Evolutionary conservation across 2,113 vertebrate genomes (phyloP), one percentile per base, ranked within the genome.

Genomic region (Hyaena hyaena): DNA sequence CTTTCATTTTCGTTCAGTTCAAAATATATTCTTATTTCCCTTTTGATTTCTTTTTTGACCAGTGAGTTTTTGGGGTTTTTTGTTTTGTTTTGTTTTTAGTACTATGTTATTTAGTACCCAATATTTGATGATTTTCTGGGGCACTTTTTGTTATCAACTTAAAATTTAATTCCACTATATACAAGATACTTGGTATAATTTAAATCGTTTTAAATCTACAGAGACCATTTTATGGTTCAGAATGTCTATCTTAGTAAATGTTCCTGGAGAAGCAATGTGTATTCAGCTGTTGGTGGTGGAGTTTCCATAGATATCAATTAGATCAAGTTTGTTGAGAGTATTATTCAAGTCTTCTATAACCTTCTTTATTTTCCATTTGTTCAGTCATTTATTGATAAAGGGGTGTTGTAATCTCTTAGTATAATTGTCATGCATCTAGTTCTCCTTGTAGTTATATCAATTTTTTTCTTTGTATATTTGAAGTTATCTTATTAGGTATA

Each of bases 401-500:
- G 21, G 7, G 14, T 88, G 39, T 63, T 83, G 61, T 80, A 76
- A 65, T 88, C 28, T 66, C 31, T 58, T 50, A 61, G 83, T 48
- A 83, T 53, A 88, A 77, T 26, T 69, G 11, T 28, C 12, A 90
- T 45, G 0, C 14, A 11, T 65, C 88, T 65, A 35, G 50, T 50
- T 73, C n/a, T 65, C 28, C 80, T 55, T 90, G 33, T 21, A 43
- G n/a, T 83, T 83, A 71, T 65, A 63, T 53, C 26, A 50, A 68
- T 83, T 84, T 89, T 89, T 77, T 85, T n/a, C 48, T 61, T 61
- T 24, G 33, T 39, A 16, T 76, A 23, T 92, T 65, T 90, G 53
- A 88, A 97, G 61, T 31, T 93, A 43, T 77, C 19, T 73, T 45
- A 83, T 88, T 90, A 77, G 35, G 88, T 61, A 48, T 16, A 83